Conservation (phyloP, 2,113 vertebrate genomes). For the Aspiorhynchus laticeps region DNA sequence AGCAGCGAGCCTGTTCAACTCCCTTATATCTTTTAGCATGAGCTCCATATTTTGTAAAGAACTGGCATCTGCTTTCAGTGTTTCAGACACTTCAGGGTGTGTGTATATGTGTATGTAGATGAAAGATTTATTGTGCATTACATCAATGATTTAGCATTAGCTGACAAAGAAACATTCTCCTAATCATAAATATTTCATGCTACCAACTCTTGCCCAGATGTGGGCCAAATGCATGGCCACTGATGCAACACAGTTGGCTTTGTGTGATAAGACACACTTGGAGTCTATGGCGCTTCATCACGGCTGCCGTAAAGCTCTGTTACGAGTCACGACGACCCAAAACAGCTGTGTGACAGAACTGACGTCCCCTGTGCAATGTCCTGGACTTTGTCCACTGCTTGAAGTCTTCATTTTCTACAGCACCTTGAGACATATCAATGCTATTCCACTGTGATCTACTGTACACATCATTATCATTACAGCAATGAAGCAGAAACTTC, state of each 20-base stretch:
- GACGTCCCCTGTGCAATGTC: not conserved
- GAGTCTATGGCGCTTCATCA: not conserved
- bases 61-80: not conserved
- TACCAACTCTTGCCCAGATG: not conserved
- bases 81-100: conserved; percentile 4
- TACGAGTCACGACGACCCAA: not conserved
- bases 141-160: not conserved
- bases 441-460: not conserved
- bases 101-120: not conserved
- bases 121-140: conserved; percentile 4
- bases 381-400: not conserved
- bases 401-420: not conserved
- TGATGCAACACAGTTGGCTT: not conserved
- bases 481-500: not conserved
- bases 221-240: not conserved
- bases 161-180: not conserved
- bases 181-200: not conserved
- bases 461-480: not conserved
- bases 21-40: conserved; percentile 85
- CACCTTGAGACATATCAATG: not conserved
- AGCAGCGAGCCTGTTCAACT: conserved; percentile 81
- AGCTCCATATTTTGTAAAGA: conserved; percentile 83
- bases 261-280: not conserved
- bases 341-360: not conserved
- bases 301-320: not conserved